Evolutionary conservation across 2,797 vertebrate species (phyloP).

Genomic region (Scarus forsteni): DNA sequence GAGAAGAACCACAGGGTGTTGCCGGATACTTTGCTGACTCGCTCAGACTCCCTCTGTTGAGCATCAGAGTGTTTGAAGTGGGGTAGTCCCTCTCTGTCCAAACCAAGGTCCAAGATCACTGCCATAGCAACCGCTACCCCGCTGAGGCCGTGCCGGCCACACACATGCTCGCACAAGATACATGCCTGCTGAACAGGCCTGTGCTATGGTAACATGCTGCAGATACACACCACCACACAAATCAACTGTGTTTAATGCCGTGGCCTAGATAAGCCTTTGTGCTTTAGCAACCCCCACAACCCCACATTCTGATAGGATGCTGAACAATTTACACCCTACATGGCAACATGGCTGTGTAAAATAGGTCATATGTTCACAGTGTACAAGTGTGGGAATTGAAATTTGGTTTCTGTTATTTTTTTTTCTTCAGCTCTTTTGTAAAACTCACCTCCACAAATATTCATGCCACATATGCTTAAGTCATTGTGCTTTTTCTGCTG

Average conservation of each 20-base stretch:
- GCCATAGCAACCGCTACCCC: slow-evolving; percentile 76
- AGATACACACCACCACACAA: slow-evolving; percentile 45
- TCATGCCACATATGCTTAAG: too few relatives aligned
- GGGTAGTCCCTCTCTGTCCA: slow-evolving; percentile 51
- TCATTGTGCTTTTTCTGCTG: too few relatives aligned
- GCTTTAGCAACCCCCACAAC: slow-evolving; percentile 7
- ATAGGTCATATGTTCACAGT: slow-evolving; percentile 33
- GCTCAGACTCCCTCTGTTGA: slow-evolving; percentile 7
- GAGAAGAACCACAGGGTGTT: slow-evolving; percentile 10
- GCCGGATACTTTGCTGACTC: neutral
- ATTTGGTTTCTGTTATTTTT: neutral
- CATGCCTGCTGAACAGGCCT: slow-evolving; percentile 45
- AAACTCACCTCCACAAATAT: too few relatives aligned
- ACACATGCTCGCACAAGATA: slow-evolving; percentile 27
- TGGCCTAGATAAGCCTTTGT: slow-evolving; percentile 54
- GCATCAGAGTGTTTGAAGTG: slow-evolving; percentile 61
- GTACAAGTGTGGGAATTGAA: slow-evolving; percentile 7
- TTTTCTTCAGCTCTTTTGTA: too few relatives aligned
- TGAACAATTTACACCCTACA: slow-evolving; percentile 28
- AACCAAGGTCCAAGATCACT: slow-evolving; percentile 74
- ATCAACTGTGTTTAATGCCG: slow-evolving; percentile 38
- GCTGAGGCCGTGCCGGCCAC: slow-evolving; percentile 40
- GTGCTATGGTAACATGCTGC: slow-evolving; percentile 62
- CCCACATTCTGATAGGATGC: slow-evolving; percentile 8
- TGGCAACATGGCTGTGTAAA: slow-evolving; percentile 27